These are phyloP conservation scores for Campylomormyrus tamandua DNA, from an alignment of 2,113 vertebrate genomes.

Conservation along the genomic window DNA sequence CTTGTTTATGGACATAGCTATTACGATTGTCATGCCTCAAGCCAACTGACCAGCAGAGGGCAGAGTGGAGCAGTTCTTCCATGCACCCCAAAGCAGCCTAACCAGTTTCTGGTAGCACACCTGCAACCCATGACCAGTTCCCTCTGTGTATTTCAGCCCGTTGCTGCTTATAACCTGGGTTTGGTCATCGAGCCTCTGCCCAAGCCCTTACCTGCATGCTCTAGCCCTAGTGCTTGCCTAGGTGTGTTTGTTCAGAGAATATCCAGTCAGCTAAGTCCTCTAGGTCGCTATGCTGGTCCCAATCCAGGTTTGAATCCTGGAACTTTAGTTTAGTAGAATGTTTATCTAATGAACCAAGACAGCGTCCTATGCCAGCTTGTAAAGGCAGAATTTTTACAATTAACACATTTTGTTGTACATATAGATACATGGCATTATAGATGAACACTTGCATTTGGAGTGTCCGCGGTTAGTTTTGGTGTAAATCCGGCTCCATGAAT, in stretches of 20 bases:
- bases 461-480: conserved; percentile 34
- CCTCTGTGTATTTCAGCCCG: not conserved
- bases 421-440: not conserved
- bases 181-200: not conserved
- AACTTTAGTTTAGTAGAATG: not conserved
- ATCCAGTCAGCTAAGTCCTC: not conserved
- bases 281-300: not conserved
- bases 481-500: conserved; percentile 24
- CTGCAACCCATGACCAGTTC: not conserved
- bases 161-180: not conserved
- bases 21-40: not conserved
- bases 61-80: not conserved
- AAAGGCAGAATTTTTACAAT: not conserved
- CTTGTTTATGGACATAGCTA: not conserved
- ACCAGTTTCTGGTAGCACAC: not conserved
- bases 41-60: not conserved
- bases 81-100: not conserved
- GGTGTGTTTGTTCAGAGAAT: not conserved
- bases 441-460: conserved; percentile 25
- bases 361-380: not conserved
- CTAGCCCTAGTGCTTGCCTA: not conserved
- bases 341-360: not conserved
- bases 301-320: not conserved
- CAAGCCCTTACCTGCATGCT: not conserved
- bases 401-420: not conserved